Evolutionary conservation across 2,797 vertebrate genomes (phyloP).

Genomic region (Limosa lapponica): DNA sequence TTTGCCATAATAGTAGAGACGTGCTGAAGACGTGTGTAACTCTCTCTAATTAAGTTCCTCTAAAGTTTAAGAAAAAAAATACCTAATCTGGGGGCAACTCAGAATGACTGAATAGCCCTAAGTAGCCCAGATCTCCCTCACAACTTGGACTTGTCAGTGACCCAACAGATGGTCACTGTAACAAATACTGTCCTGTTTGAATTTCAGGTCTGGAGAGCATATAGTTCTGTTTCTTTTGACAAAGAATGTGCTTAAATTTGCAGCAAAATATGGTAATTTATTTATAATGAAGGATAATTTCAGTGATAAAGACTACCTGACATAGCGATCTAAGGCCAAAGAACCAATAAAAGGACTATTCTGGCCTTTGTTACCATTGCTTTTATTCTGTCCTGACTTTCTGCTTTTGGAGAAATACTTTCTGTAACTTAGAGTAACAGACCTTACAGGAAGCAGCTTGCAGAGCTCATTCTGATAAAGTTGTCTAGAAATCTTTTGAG

Average conservation of each 20-base stretch:
- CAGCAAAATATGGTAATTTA: constrained; percentile 53
- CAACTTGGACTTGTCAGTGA: constrained; percentile 31
- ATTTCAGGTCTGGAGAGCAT: constrained; percentile 54
- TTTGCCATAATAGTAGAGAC: background rate
- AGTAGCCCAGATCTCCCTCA: constrained; percentile 34
- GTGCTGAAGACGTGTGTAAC: constrained; percentile 21
- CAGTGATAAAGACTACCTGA: constrained; percentile 34
- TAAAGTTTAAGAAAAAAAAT: background rate
- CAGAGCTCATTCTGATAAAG: background rate
- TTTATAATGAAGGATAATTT: constrained; percentile 61
- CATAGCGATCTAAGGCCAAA: background rate
- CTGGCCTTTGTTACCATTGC: background rate
- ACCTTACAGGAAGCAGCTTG: background rate
- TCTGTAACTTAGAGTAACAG: background rate
- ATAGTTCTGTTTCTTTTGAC: constrained; percentile 59
- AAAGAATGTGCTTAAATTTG: constrained; percentile 55
- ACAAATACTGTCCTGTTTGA: constrained; percentile 41
- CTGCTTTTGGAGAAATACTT: background rate
- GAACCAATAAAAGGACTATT: background rate
- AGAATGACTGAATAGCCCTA: background rate
- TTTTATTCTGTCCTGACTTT: background rate
- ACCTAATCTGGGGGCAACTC: constrained; percentile 17
- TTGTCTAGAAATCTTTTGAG: constrained; percentile 1
- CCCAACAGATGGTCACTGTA: constrained; percentile 28
- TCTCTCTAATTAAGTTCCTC: constrained; percentile 30